Base-by-base conservation (phyloP, 1,140 invertebrate species). In the Hylaeus volcanicus region DNA sequence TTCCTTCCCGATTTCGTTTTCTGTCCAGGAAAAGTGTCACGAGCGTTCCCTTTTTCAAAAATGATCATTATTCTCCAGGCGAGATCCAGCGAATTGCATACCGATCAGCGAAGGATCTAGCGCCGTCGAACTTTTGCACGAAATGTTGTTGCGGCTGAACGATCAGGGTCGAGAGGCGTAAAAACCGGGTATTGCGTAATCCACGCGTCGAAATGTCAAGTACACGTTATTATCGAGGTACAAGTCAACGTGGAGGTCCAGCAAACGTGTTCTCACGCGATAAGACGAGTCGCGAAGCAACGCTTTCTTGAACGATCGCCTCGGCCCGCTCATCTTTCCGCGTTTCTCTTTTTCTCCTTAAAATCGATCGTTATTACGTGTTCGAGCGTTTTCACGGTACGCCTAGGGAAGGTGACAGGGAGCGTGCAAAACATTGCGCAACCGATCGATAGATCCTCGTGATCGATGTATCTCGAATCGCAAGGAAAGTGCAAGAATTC, bases 281-380 rank as follows among this genome's bases (percentile, higher is more conserved):
- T 53, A 41, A 60, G 55, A 45, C 58, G 37, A n/a, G 43, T 48
- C 39, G 39, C n/a, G 45, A 80, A 53, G 63, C 37, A 66, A 71
- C 43, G 53, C 70, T 82, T 68, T 76, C 80, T 45, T 73, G 55
- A 9, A 79, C 39, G 68, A 77, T 78, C 37, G 26, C 56, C 65
- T 45, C 58, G 70, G 9, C 61, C 61, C 61, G 61, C 56, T 70
- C 69, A 71, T 78, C 84, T 82, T 75, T 85, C 80, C 71, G 80
- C 80, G 68, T 86, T 85, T 86, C 84, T 86, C 82, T 83, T 83
- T 79, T 82, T 85, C 83, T 79, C 72, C 55, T 63, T 72, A 78
- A 82, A 85, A 79, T 86, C 84, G 75, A 75, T 82, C 72, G 75
- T 58, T 65, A 55, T 78, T 51, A 37, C 41, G 15, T 51, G 26